Evolutionary conservation across 2,888 invertebrate species (phyloP), one percentile per base, ranked within the genome.

Genomic region (Andrena trimmerana): DNA sequence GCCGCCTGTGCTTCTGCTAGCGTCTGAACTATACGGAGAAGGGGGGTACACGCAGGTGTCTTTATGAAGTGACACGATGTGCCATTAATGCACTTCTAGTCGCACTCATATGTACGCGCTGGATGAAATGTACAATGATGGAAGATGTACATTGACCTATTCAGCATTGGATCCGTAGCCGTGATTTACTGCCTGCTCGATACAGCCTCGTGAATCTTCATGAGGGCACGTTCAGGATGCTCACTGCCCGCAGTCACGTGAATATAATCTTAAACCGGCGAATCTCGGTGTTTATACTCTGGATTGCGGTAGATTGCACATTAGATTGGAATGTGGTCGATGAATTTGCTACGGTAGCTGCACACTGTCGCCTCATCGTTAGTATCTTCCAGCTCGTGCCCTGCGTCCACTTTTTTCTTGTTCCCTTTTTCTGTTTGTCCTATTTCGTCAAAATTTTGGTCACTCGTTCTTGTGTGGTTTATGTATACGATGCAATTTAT

Each of bases 71-170:
- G 86, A 85, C 84, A 83, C 69, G 68, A 65, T 67, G 52, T 33
- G 79, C 67, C 70, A 79, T 84, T 85, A 84, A 83, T 84, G 75
- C 72, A 65, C 57, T 31, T 71, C 42, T 54, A 36, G 52, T 60
- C 50, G 59, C 69, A 52, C 67, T 79, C 59, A 50, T 71, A 50
- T 69, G 31, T 16, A 76, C 52, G 50, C 63, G 63, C 50, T 42
- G 54, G 71, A 72, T 78, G 65, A 87, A 72, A 75, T 75, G 60
- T 66, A 89, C 86, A 57, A 57, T 33, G 78, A 68, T 72, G 68
- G 65, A 86, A 86, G 78, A 80, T 85, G 88, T 88, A 87, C 89
- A 90, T 90, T 91, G 91, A 91, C 91, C 91, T 91, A 91, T 91
- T 91, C 90, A 87, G 81, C 91, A 80, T 83, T 86, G 90, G 89